A percentile compares a stretch with the other conserved stretches of the same genome.
phyloP scores from a whole-genome alignment of 2,113 vertebrate genomes.

The Irena cyanogastra region DNA sequence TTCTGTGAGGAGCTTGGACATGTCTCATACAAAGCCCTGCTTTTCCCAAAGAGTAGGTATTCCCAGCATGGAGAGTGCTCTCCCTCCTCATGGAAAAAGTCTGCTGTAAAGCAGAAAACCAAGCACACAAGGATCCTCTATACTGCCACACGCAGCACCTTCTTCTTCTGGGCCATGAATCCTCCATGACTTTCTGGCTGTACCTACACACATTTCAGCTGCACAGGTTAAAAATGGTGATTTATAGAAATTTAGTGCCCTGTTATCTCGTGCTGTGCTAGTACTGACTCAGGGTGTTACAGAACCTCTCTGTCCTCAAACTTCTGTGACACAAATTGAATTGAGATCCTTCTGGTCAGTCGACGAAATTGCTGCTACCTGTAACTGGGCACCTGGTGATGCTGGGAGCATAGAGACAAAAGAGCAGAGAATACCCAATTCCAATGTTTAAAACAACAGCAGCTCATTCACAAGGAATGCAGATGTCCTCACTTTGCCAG shows the following conservation, averaged over 20 bases:
- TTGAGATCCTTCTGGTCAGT: neutral
- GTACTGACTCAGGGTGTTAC: neutral
- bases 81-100: neutral
- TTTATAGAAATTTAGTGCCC: neutral
- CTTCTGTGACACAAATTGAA: neutral
- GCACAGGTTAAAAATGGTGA: neutral
- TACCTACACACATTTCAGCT: neutral
- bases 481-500: neutral
- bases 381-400: neutral
- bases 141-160: neutral
- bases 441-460: neutral
- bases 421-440: neutral
- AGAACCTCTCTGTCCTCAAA: neutral
- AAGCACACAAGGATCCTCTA: neutral
- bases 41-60: neutral
- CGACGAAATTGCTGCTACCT: neutral
- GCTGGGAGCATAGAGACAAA: neutral
- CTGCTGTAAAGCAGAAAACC: neutral
- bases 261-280: rapidly evolving
- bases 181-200: neutral
- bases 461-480: neutral
- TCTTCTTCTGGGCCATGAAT: neutral
- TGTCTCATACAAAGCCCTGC: neutral
- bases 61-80: neutral
- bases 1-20: no score